phyloP scores from a whole-genome alignment of 2,797 vertebrate genomes.

The Artibeus jamaicensis region DNA sequence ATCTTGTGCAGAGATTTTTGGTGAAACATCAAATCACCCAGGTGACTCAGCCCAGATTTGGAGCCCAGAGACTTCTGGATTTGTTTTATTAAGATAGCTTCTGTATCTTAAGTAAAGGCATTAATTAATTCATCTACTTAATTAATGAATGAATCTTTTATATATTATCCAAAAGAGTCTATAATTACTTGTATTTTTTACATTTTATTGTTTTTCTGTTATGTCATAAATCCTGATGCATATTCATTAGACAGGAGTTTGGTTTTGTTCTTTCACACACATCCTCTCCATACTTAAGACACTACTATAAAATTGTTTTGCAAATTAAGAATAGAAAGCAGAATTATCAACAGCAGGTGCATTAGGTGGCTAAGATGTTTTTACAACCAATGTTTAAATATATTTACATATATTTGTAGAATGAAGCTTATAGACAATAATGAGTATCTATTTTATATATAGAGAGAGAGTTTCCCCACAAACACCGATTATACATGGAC shows the following conservation, averaged over 20 bases:
- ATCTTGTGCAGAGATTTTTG: too few relatives aligned
- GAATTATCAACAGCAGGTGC: not conserved
- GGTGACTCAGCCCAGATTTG: too few relatives aligned
- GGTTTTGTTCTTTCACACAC: not conserved
- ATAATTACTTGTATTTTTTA: not conserved
- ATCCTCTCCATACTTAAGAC: not conserved
- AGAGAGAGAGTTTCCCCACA: not conserved
- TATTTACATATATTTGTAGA: not conserved
- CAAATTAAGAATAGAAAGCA: not conserved
- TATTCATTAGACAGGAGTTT: not conserved
- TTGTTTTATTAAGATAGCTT: not conserved
- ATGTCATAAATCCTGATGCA: not conserved
- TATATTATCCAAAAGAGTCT: not conserved
- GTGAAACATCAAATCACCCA: too few relatives aligned
- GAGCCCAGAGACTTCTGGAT: too few relatives aligned
- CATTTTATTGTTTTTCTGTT: not conserved
- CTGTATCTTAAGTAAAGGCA: not conserved
- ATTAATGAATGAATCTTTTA: not conserved
- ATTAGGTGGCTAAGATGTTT: not conserved
- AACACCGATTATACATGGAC: not conserved
- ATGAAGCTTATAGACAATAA: not conserved
- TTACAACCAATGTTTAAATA: not conserved
- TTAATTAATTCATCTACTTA: too few relatives aligned
- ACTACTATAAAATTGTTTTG: not conserved
- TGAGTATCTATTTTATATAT: not conserved